Evolutionary conservation across 2,888 invertebrate species (phyloP).

Genomic region (Bellardia bayeri): DNA sequence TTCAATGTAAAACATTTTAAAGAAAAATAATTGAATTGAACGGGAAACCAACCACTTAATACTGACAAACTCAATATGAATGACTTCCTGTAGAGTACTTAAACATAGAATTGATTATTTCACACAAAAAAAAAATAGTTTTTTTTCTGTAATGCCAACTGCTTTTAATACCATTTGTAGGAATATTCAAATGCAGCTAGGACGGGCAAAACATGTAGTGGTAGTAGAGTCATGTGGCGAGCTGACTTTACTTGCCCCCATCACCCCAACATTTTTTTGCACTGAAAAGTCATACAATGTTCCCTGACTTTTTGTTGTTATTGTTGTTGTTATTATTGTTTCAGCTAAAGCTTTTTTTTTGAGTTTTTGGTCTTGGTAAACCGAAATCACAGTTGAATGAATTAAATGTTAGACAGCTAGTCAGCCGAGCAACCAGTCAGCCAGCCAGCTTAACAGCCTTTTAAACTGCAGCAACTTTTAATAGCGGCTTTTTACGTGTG

Average conservation of each 20-base stretch:
- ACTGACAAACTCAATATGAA: not conserved
- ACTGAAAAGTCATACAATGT: conserved; percentile 25
- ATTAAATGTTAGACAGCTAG: conserved; percentile 61
- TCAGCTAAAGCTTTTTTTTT: conserved; percentile 10
- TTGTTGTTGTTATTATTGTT: too few species aligned
- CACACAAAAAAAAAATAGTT: not conserved
- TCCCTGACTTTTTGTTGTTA: not conserved
- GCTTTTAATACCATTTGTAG: conserved; percentile 15
- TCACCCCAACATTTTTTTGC: not conserved
- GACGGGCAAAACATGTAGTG: not conserved
- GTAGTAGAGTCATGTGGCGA: conserved; percentile 30
- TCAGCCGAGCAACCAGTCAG: conserved; percentile 21
- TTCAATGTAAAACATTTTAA: not conserved
- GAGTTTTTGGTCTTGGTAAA: not conserved
- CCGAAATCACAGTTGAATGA: conserved; percentile 46
- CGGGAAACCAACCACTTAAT: not conserved
- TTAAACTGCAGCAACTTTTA: conserved; percentile 49
- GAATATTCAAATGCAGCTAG: conserved; percentile 20
- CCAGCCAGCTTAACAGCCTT: conserved; percentile 51
- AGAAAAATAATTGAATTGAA: conserved; percentile 11
- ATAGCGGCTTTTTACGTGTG: conserved; percentile 60
- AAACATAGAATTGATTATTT: not conserved
- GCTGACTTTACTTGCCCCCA: not conserved
- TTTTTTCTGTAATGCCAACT: conserved; percentile 6
- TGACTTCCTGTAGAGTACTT: conserved; percentile 15